A percentile compares a stretch with the other conserved stretches of the same genome.
Evolutionary conservation across 37 sponge, comb jelly and placozoan species (phyloP).

Genomic region (Diacarnus erythraeanus): DNA sequence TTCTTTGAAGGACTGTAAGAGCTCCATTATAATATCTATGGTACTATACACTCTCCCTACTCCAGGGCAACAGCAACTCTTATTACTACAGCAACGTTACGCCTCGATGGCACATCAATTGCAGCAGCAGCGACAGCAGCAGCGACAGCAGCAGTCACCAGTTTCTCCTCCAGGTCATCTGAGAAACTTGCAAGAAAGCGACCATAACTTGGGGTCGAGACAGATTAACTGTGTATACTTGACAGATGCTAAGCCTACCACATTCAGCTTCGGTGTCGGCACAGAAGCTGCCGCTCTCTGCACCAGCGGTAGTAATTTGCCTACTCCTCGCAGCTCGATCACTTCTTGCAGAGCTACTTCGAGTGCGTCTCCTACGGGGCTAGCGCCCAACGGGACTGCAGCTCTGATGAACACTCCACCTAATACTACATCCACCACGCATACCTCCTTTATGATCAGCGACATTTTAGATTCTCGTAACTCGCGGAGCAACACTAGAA

Average conservation of each 20-base stretch:
- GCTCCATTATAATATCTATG: too few relatives aligned
- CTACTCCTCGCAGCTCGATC: background rate
- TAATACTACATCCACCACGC: background rate
- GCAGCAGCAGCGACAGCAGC: conserved; percentile 13
- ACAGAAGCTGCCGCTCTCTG: background rate
- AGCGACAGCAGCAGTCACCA: background rate
- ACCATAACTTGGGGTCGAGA: background rate
- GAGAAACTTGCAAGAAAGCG: background rate
- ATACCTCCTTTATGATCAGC: conserved; percentile 68
- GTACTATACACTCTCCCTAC: background rate
- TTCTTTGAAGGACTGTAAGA: too few relatives aligned
- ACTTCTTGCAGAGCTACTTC: background rate
- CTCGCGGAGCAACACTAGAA: conserved; percentile 8
- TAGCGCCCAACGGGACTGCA: background rate
- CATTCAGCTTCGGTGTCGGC: background rate
- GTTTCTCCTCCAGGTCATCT: background rate
- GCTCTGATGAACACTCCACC: background rate
- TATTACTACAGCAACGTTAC: background rate
- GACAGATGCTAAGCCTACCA: conserved; percentile 10
- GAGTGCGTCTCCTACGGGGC: background rate
- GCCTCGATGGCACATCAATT: conserved; percentile 4
- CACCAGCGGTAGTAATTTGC: background rate
- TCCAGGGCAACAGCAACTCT: background rate
- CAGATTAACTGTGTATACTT: background rate
- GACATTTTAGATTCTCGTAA: conserved; percentile 54